Percentiles rank a stretch among this genome's conserved stretches.
Conservation (phyloP, 2,113 vertebrate genomes). For the Ornithorhynchus anatinus region DNA sequence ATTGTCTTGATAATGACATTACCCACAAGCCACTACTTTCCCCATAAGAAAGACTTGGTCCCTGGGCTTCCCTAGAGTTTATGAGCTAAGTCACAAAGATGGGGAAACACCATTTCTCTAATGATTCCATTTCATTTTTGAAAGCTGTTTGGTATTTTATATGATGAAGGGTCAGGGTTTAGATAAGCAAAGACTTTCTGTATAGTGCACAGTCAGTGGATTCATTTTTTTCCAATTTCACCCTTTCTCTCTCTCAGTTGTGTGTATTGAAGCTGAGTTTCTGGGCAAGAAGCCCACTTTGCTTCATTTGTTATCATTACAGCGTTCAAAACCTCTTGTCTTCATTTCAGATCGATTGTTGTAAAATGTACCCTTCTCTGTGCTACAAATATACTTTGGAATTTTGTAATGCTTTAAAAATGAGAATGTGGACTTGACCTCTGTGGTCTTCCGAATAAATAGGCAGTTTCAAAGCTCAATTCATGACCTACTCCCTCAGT, state of each 20-base stretch:
- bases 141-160: no score
- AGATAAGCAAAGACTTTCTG: no score
- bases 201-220: no score
- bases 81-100: no score
- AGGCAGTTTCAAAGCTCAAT: background rate
- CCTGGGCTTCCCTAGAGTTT: no score
- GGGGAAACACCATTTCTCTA: no score
- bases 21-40: no score
- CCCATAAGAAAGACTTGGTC: no score
- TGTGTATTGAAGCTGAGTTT: conserved; percentile 2
- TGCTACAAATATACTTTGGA: background rate
- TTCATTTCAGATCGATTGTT: background rate
- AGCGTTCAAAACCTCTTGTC: conserved; percentile 16
- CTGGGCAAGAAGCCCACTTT: conserved; percentile 23
- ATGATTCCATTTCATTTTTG: no score
- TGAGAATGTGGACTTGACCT: background rate
- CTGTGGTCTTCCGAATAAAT: background rate
- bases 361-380: background rate
- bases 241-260: background rate
- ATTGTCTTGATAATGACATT: background rate
- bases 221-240: background rate
- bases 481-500: background rate
- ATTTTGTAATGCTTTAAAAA: conserved; percentile 4
- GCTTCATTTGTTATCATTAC: conserved; percentile 41
- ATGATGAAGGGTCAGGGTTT: no score